Evolutionary conservation across 2,113 vertebrate genomes (phyloP), one percentile per base, ranked within the genome.

Genomic region (Leptodactylus fuscus): DNA sequence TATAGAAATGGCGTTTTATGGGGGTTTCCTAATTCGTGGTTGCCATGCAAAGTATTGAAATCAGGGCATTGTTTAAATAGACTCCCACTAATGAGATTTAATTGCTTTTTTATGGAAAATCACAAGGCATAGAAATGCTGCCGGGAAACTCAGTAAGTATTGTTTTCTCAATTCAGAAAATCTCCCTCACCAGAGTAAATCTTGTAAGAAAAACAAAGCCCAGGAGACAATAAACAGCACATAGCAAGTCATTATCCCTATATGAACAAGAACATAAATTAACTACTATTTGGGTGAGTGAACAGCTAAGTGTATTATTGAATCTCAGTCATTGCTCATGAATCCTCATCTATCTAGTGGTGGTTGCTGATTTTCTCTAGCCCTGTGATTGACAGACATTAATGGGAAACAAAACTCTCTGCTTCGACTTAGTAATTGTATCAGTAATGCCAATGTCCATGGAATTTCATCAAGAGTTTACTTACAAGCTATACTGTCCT

Each of bases 251-350:
- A 51, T 70, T 86, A 81, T 80, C 84, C 84, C 49, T 79, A 58
- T 86, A 81, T 73, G 77, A 81, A 67, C 76, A 73, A 79, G 84
- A 85, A 86, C 65, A 36, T 86, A 86, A 86, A 86, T 86, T 81
- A 86, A 78, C 76, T 48, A 80, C 84, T 73, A 60, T 71, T 60
- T 86, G 84, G 84, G 75, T 81, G 83, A 85, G 83, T 71, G 84
- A 86, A 73, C 84, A 86, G 84, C 49, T 71, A 86, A 86, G 77
- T 86, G 65, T 69, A 60, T 86, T 86, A 81, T 48, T 86, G 67
- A 49, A 81, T 73, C 76, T 81, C 60, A 85, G 74, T 67, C 74
- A 77, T 70, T 75, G 22, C 62, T 85, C 58, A 16, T 55, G 75
- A 71, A 71, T 79, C 67, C 83, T 85, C 83, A 70, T 79, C 55